Percentiles rank a stretch among this genome's conserved stretches.
Evolutionary conservation across 2,113 vertebrate species (phyloP).

Genomic region (Tyto alba): DNA sequence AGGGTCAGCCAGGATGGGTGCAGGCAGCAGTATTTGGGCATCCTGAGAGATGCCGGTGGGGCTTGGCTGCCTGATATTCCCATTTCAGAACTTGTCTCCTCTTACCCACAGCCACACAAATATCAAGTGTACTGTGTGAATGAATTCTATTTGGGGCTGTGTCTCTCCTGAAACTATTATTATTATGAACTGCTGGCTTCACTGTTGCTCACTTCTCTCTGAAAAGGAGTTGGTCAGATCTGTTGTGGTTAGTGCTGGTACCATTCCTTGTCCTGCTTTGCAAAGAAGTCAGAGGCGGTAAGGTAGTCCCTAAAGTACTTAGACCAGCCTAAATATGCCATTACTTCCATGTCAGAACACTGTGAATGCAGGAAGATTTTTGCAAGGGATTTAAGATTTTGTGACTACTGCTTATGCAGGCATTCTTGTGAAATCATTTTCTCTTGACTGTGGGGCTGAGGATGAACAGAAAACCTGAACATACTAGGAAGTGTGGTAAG

Average conservation of each 20-base stretch:
- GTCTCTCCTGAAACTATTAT: not conserved
- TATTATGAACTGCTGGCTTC: not conserved
- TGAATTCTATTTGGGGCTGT: not conserved
- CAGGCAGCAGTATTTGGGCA: no score
- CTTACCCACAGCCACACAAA: not conserved
- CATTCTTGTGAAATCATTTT: not conserved
- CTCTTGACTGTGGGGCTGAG: not conserved
- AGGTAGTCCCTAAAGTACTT: not conserved
- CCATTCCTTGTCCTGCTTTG: not conserved
- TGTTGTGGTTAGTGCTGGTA: not conserved
- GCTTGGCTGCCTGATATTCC: not conserved
- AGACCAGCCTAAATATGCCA: not conserved
- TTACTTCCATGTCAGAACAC: not conserved
- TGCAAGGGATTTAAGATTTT: not conserved
- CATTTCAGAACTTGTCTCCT: not conserved
- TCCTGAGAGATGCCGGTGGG: not conserved
- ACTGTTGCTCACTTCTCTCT: not conserved
- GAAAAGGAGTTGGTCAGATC: not conserved
- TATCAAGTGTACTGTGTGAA: not conserved
- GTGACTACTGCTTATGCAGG: not conserved
- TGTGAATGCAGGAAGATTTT: not conserved
- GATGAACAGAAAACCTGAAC: not conserved
- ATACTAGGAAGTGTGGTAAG: not conserved
- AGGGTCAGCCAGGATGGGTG: not conserved
- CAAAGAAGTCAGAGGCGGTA: not conserved